Evolutionary conservation across 2,113 vertebrate species (phyloP).

Genomic region (Alethe diademata): DNA sequence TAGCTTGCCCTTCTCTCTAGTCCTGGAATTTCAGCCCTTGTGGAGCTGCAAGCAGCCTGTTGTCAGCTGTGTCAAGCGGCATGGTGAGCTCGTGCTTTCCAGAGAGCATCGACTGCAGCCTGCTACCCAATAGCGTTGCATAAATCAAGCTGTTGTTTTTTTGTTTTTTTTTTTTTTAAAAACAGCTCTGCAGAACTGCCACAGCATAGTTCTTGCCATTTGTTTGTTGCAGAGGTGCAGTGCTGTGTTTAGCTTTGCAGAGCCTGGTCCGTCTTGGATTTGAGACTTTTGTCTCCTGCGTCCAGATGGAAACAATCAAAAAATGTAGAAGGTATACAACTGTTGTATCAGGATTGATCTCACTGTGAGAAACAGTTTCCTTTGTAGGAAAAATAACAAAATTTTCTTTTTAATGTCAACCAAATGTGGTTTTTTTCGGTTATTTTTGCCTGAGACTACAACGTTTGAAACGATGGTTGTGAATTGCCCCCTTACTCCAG

Average conservation of each 20-base stretch:
- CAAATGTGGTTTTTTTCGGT: not conserved
- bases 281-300: not conserved
- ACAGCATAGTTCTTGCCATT: fast-evolving
- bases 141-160: not conserved
- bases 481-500: not conserved
- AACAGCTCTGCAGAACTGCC: not conserved
- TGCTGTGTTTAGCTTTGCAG: not conserved
- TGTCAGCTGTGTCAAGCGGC: fast-evolving
- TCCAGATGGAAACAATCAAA: not conserved
- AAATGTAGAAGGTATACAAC: not conserved
- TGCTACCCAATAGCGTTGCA: not conserved
- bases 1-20: not conserved
- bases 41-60: not conserved
- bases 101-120: not conserved
- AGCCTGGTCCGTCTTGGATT: not conserved
- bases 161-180: not conserved
- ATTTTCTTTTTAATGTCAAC: not conserved
- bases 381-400: not conserved
- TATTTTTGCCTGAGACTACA: not conserved
- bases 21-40: not conserved
- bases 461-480: not conserved
- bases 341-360: not conserved
- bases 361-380: not conserved
- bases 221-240: not conserved
- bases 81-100: fast-evolving